Evolutionary conservation across 1,140 invertebrate genomes (phyloP).

Genomic region (Parapsyche elsis): DNA sequence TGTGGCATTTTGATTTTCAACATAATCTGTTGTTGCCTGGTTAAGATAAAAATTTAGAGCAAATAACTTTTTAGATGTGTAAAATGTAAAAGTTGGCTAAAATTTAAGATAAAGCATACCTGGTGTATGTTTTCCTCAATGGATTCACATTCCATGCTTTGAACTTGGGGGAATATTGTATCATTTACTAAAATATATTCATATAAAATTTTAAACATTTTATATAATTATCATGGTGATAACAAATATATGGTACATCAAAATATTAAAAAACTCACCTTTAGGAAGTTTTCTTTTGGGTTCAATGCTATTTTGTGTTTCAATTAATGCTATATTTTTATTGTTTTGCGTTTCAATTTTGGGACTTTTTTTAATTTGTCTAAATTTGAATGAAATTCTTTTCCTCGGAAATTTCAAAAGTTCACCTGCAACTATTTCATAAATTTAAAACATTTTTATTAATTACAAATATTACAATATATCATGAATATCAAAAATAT

Average conservation of each 20-base stretch:
- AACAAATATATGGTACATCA: background rate
- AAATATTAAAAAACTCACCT: background rate
- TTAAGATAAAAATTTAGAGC: background rate
- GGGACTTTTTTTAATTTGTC: background rate
- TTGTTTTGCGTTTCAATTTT: too few species aligned
- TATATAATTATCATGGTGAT: too few species aligned
- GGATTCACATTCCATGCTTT: constrained; percentile 9
- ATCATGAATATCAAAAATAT: too few species aligned
- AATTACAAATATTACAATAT: too few species aligned
- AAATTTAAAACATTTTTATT: too few species aligned
- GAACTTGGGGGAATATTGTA: background rate
- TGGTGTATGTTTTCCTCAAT: background rate
- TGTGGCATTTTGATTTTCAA: background rate
- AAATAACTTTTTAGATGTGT: background rate
- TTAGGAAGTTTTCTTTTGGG: background rate
- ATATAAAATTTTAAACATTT: background rate
- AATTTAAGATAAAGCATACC: background rate
- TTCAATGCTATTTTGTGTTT: too few species aligned
- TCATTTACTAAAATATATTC: background rate
- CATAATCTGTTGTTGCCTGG: too few species aligned
- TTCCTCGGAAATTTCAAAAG: too few species aligned
- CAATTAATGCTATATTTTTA: too few species aligned
- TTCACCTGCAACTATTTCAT: too few species aligned
- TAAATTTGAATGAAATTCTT: too few species aligned
- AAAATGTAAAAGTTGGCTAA: background rate